These are phyloP conservation scores for Campoplex nolae DNA, from an alignment of 2,888 invertebrate genomes.

Conservation along the genomic window DNA sequence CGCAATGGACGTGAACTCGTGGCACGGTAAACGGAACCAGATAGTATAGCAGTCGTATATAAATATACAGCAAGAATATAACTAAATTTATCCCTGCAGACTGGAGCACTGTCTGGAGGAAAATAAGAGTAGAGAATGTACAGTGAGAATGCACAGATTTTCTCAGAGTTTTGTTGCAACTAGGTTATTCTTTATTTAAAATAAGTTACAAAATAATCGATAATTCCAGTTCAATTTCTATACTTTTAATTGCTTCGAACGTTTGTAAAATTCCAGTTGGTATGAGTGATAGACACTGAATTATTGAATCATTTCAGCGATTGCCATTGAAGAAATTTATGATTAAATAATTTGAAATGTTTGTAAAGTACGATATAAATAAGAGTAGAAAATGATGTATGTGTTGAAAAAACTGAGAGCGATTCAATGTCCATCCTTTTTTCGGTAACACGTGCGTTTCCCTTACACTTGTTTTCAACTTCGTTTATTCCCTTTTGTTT, in stretches of 20 bases:
- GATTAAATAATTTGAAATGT: neutral
- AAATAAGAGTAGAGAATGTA: conserved; percentile 29
- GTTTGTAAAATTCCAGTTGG: neutral
- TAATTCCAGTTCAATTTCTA: neutral
- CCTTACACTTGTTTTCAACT: neutral
- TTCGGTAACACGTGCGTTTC: neutral
- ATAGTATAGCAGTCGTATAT: conserved; percentile 27
- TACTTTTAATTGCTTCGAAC: neutral
- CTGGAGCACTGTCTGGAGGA: conserved; percentile 25
- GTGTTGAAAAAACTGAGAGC: neutral
- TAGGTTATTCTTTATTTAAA: neutral
- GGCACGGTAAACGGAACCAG: conserved; percentile 53
- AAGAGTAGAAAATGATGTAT: neutral
- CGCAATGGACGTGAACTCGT: conserved; percentile 35
- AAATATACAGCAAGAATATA: neutral
- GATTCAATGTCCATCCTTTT: neutral
- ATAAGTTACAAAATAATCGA: neutral
- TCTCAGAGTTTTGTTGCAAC: neutral
- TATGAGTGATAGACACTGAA: neutral
- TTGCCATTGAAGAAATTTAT: neutral
- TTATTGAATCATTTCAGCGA: too few relatives aligned
- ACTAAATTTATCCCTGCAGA: conserved; percentile 18
- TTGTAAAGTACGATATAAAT: neutral
- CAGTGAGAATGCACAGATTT: conserved; percentile 32
- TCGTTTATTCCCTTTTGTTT: neutral